These are phyloP conservation scores for Cantharis nigra DNA, from an alignment of 2,888 invertebrate species.

Conservation along the genomic window DNA sequence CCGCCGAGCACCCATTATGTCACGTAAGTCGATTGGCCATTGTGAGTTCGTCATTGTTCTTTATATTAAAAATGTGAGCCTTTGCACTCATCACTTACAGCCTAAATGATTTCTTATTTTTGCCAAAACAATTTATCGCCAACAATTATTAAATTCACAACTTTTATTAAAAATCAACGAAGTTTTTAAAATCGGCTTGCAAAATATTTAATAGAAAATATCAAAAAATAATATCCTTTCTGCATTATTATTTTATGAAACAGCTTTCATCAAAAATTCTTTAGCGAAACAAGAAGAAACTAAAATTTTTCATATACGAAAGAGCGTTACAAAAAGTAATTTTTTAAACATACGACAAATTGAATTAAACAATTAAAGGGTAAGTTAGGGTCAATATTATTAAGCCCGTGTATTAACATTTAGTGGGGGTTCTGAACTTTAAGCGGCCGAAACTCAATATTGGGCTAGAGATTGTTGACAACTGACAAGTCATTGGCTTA, in stretches of 20 bases:
- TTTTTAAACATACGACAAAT: not conserved
- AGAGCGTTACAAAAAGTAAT: not conserved
- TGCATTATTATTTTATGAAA: not conserved
- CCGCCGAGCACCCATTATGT: conserved; percentile 52
- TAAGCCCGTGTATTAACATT: conserved; percentile 25
- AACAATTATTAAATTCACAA: not conserved
- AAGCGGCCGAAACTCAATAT: conserved; percentile 30
- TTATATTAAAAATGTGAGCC: conserved; percentile 50
- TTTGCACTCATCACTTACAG: conserved; percentile 26
- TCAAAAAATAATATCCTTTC: not conserved
- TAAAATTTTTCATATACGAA: not conserved
- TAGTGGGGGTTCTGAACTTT: conserved; percentile 3
- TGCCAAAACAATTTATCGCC: not conserved
- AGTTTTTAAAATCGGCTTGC: not conserved
- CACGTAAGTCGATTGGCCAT: conserved; percentile 56
- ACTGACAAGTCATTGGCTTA: conserved; percentile 41
- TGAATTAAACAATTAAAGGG: conserved; percentile 13
- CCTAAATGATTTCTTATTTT: conserved; percentile 27
- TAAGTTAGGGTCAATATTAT: conserved; percentile 21
- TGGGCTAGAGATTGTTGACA: conserved; percentile 36
- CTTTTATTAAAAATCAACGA: not conserved
- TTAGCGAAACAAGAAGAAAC: not conserved
- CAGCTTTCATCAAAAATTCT: not conserved
- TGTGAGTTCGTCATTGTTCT: conserved; percentile 53
- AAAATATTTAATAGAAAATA: not conserved